Percentiles rank a stretch among this genome's conserved stretches.
Evolutionary conservation across 2,797 vertebrate genomes (phyloP).

Genomic region (Pseudochirops cupreus): DNA sequence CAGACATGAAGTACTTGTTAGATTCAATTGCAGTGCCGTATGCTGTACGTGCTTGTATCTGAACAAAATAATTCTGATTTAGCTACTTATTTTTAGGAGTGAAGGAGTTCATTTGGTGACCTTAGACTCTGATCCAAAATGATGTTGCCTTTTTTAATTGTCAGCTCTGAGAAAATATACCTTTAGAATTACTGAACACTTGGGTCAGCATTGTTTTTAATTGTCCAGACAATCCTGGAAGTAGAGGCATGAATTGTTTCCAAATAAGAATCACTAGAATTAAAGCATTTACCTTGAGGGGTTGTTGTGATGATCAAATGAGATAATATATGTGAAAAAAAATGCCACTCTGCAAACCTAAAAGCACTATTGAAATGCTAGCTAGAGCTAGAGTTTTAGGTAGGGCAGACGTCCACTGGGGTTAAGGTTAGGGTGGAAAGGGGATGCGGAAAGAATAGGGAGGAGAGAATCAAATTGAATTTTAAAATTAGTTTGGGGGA

Average conservation of each 20-base stretch:
- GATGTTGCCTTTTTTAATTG: constrained; percentile 25
- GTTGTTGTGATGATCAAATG: neutral
- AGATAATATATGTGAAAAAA: neutral
- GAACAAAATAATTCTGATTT: constrained; percentile 47
- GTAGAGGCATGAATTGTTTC: neutral
- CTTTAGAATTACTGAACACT: constrained; percentile 42
- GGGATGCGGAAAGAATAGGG: constrained; percentile 24
- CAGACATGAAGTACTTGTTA: constrained; percentile 10
- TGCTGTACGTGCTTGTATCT: constrained; percentile 36
- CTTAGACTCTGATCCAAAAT: constrained; percentile 40
- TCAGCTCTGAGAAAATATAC: constrained; percentile 29
- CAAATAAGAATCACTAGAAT: neutral
- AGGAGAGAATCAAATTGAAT: constrained; percentile 51
- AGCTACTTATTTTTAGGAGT: constrained; percentile 44
- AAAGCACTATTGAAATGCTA: neutral
- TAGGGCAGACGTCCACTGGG: neutral
- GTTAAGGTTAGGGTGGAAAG: neutral
- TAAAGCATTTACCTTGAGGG: neutral
- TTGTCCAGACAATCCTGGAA: constrained; percentile 15
- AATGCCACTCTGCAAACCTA: neutral
- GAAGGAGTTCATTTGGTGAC: constrained; percentile 41
- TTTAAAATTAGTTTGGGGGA: constrained; percentile 25
- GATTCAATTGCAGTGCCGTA: neutral
- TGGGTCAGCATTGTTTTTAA: constrained; percentile 45
- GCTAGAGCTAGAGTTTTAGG: neutral